Evolutionary conservation across 2,888 invertebrate genomes (phyloP), one percentile per base, ranked within the genome.

Genomic region (Aspidapion aeneum): DNA sequence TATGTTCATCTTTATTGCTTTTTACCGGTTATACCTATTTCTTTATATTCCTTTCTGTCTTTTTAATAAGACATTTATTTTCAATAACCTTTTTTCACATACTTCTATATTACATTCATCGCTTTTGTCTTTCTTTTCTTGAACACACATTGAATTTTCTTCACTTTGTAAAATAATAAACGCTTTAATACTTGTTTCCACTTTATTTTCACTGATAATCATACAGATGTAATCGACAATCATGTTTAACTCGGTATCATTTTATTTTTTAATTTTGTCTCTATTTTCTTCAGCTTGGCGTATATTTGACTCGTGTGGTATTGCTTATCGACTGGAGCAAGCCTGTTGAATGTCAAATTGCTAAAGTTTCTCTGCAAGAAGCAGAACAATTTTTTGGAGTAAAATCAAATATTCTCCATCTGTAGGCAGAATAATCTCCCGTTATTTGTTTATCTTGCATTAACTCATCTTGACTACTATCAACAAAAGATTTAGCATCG

Each of bases 341-440:
- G 68, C 62, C 51, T 55, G 59, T 62, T 67, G 35, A 35, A 35
- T 7, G 50, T 66, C 66, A n/a, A n/a, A 67, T 54, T 70, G 65
- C n/a, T n/a, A n/a, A 5, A 62, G 52, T 58, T 66, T 69, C 49
- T 66, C 57, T 12, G 56, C 61, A 50, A 16, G 35, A 56, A n/a
- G 35, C 18, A 55, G 57, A 54, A 21, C 3, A 35, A 57, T 61
- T 18, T 61, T 65, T 62, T 61, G 59, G 35, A 17, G 63, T 56
- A 61, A 73, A 78, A 71, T 78, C 78, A 64, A 78, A 78, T 7
- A 78, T 77, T 56, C 73, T 72, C 56, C 75, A 73, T 21, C 73
- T 60, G 58, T 75, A 78, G 17, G 68, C 71, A 9, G 69, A 70
- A 59, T 74, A 75, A 63, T 77, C 75, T 56, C 73, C 76, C 9